These are phyloP conservation scores for Bhutanitis thaidina DNA, from an alignment of 2,888 invertebrate genomes.

Conservation along the genomic window DNA sequence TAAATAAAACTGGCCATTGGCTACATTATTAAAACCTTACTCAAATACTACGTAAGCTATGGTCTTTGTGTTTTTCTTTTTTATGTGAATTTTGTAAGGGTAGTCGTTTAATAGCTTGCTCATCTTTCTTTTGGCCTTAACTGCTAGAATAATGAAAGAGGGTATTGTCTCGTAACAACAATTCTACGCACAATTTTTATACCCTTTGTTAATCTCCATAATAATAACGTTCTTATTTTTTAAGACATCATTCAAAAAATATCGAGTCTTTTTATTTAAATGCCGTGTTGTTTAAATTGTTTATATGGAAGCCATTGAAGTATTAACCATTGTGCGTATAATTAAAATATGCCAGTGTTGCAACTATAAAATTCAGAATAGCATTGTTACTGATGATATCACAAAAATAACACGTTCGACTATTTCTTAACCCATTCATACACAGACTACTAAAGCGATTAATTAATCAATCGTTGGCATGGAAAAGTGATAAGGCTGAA, in stretches of 20 bases:
- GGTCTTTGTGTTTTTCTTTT: slow-evolving; percentile 41
- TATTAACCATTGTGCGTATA: too few species aligned
- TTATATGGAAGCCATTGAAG: too few species aligned
- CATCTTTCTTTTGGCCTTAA: slow-evolving; percentile 18
- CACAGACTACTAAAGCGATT: slow-evolving; percentile 59
- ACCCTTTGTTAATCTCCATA: not conserved
- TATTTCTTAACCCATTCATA: slow-evolving; percentile 13
- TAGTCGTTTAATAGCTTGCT: slow-evolving; percentile 22
- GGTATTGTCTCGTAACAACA: not conserved
- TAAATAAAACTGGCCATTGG: slow-evolving; percentile 45
- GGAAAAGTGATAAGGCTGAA: slow-evolving; percentile 72
- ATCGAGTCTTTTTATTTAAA: too few species aligned
- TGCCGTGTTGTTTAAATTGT: too few species aligned
- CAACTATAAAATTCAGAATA: too few species aligned
- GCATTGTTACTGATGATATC: too few species aligned
- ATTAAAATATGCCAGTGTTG: too few species aligned
- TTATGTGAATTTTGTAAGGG: slow-evolving; percentile 24
- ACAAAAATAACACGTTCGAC: too few species aligned
- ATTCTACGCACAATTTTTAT: not conserved
- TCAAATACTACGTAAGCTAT: slow-evolving; percentile 49
- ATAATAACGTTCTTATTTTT: not conserved
- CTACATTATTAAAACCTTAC: slow-evolving; percentile 51
- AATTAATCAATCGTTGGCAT: slow-evolving; percentile 68
- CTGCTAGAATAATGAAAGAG: slow-evolving; percentile 7
- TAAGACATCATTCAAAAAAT: too few species aligned